Evolutionary conservation across 1,140 invertebrate species (phyloP).

Genomic region (Aphis craccivora): DNA sequence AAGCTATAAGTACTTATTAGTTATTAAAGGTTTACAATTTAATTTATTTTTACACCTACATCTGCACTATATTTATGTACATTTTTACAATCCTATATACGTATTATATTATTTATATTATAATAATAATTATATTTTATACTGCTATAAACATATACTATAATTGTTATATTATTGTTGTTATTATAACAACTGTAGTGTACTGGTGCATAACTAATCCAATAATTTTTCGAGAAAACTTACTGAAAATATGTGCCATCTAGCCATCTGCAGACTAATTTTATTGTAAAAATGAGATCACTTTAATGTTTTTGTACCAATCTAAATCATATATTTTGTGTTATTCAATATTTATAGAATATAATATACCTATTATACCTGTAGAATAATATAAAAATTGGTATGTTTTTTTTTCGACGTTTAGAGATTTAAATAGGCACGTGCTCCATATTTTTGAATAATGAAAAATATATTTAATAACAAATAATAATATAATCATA

Average conservation of each 20-base stretch:
- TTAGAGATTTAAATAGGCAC: slow-evolving; percentile 12
- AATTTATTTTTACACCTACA: too few relatives aligned
- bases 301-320: background rate
- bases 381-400: background rate
- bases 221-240: background rate
- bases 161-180: background rate
- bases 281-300: background rate
- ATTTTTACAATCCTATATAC: too few relatives aligned
- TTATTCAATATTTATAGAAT: background rate
- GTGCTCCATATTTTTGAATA: background rate
- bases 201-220: background rate
- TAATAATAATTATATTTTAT: too few relatives aligned
- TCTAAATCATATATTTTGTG: background rate
- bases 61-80: too few relatives aligned
- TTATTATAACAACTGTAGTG: background rate
- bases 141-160: too few relatives aligned
- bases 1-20: background rate
- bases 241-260: background rate
- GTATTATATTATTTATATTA: too few relatives aligned
- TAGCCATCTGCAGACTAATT: background rate
- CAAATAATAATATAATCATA: background rate
- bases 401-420: background rate
- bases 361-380: background rate
- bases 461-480: too few relatives aligned
- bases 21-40: too few relatives aligned